A percentile compares a stretch with the other conserved stretches of the same genome.
Evolutionary conservation across 2,113 vertebrate species (phyloP).

Genomic region (Crotalus horridus): DNA sequence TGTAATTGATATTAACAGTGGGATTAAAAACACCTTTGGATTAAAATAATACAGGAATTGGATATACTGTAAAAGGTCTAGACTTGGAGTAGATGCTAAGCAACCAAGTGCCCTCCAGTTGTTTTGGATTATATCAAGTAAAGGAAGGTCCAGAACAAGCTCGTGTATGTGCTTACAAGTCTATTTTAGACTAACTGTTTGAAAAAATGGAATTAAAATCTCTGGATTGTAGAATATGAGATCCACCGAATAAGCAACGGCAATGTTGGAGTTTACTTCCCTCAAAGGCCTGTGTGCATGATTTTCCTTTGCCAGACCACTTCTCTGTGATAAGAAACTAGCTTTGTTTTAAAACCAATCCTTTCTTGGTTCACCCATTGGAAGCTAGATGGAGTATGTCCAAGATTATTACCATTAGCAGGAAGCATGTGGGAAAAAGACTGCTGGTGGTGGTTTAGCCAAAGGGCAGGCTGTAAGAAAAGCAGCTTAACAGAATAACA

Average conservation of each 20-base stretch:
- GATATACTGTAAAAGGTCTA: background rate
- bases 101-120: background rate
- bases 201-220: background rate
- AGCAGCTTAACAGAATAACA: background rate
- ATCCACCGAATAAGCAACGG: background rate
- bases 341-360: background rate
- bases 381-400: background rate
- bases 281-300: background rate
- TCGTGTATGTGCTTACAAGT: background rate
- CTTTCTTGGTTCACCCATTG: background rate
- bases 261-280: background rate
- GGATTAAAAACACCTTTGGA: background rate
- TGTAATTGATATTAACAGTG: background rate
- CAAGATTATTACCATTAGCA: background rate
- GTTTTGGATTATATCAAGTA: background rate
- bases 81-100: background rate
- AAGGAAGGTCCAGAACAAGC: background rate
- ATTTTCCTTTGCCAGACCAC: no score
- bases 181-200: background rate
- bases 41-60: background rate
- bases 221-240: no score
- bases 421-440: background rate
- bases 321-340: background rate
- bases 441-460: background rate
- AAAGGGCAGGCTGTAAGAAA: background rate